Evolutionary conservation across 2,888 invertebrate species (phyloP), one percentile per base, ranked within the genome.

Genomic region (Drosophila rubida): DNA sequence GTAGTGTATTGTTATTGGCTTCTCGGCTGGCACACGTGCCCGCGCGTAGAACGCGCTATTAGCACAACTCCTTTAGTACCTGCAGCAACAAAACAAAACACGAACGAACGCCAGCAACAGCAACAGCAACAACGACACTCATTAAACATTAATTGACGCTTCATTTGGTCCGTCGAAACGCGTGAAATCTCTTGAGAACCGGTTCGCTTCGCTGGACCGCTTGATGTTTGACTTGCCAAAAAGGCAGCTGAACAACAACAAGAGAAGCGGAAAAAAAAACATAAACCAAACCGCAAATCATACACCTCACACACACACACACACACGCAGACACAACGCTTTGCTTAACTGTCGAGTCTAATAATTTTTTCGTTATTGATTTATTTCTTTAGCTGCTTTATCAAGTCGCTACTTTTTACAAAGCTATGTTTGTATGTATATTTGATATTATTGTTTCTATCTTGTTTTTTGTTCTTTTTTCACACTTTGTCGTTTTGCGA

Each of bases 131-230:
- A 35, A 45, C 35, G 61, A n/a, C 71, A 65, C 69, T 79, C 58
- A 79, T 86, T 86, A 80, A 76, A 74, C 71, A 62, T 80, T 88
- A 83, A 88, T 88, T 88, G 88, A 85, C 85, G 82, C 77, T 74
- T 82, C 83, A 78, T 65, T 66, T 75, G 78, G 30, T 48, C 14
- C 37, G 70, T 23, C 60, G 75, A 58, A 59, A 59, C 88, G 80
- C 88, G 83, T 83, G 87, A 83, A 83, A 86, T 83, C 88, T 83
- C 87, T 83, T 83, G 87, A 83, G 81, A 83, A 83, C 83, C 83
- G 88, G 83, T 83, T 88, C 39, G 61, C 88, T 83, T 86, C 39
- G 61, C 30, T 57, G 50, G 39, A 57, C 13, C 53, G 49, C 30
- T 35, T 22, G 50, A 71, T 62, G 71, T 75, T 77, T 79, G 65